A percentile compares a stretch with the other conserved stretches of the same genome.
These are phyloP conservation scores for Oenanthe melanoleuca DNA, from an alignment of 2,113 vertebrate species.

Conservation along the genomic window DNA sequence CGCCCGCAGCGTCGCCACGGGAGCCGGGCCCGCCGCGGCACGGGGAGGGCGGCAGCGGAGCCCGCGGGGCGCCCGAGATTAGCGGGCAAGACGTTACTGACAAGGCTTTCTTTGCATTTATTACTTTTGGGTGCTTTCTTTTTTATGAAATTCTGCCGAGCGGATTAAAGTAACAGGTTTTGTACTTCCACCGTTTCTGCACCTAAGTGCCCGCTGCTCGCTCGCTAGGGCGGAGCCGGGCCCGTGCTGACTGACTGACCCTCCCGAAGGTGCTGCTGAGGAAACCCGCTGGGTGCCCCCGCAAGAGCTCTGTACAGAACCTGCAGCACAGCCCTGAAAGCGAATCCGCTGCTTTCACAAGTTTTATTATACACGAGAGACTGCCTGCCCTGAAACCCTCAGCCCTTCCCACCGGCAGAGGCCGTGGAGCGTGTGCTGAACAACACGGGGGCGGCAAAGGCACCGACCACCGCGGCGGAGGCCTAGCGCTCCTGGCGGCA, in stretches of 20 bases:
- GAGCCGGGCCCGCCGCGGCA: not conserved
- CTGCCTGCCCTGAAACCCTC: not conserved
- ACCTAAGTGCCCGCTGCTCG: not conserved
- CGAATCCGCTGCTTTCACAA: accelerated
- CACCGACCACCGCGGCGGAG: too few species aligned
- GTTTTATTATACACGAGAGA: not conserved
- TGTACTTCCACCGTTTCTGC: not conserved
- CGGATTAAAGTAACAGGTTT: not conserved
- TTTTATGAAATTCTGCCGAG: not conserved
- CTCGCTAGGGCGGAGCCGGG: not conserved
- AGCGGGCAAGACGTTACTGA: not conserved
- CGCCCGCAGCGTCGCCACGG: not conserved
- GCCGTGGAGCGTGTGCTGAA: not conserved
- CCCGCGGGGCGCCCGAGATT: not conserved
- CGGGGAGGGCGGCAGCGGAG: not conserved
- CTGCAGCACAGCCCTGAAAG: not conserved
- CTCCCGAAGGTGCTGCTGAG: not conserved
- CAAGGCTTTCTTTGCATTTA: too few species aligned
- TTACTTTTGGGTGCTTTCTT: accelerated
- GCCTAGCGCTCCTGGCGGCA: too few species aligned
- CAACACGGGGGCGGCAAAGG: accelerated
- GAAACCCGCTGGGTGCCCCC: not conserved
- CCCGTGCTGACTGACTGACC: not conserved
- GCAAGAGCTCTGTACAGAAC: not conserved
- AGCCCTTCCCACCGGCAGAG: too few species aligned